phyloP scores from a whole-genome alignment of 1,140 invertebrate species.

The Halotydeus destructor region DNA sequence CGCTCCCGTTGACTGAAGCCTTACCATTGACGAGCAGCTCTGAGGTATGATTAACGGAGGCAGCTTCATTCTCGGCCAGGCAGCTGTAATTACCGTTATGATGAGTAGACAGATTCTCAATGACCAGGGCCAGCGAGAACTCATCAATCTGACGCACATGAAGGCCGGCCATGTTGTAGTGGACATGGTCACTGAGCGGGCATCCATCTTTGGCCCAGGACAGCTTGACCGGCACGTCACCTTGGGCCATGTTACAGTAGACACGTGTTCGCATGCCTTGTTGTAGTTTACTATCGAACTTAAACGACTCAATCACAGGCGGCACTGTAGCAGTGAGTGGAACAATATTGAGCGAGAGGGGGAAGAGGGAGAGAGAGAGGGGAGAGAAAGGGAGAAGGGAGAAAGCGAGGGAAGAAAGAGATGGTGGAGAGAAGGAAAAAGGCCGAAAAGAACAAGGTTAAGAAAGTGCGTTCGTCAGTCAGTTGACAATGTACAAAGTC shows the following conservation, averaged over 20 bases:
- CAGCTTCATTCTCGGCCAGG: conserved; percentile 35
- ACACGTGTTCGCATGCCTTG: conserved; percentile 53
- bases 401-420: neutral
- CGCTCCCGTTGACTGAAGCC: no score
- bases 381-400: neutral
- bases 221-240: conserved; percentile 29
- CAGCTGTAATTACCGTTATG: conserved; percentile 55
- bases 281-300: conserved; percentile 41
- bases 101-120: conserved; percentile 14
- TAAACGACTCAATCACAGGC: conserved; percentile 24
- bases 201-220: conserved; percentile 17
- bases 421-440: neutral
- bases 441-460: neutral
- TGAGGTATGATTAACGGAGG: conserved; percentile 34
- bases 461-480: neutral
- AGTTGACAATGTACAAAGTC: neutral
- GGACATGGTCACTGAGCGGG: neutral
- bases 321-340: conserved; percentile 13
- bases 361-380: neutral
- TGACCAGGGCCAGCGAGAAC: conserved; percentile 12
- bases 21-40: conserved; percentile 50
- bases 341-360: neutral
- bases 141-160: conserved; percentile 2
- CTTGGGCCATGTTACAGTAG: conserved; percentile 58
- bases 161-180: neutral